Evolutionary conservation across 2,888 invertebrate species (phyloP), one percentile per base, ranked within the genome.

Genomic region (Drosophila anomelani): DNA sequence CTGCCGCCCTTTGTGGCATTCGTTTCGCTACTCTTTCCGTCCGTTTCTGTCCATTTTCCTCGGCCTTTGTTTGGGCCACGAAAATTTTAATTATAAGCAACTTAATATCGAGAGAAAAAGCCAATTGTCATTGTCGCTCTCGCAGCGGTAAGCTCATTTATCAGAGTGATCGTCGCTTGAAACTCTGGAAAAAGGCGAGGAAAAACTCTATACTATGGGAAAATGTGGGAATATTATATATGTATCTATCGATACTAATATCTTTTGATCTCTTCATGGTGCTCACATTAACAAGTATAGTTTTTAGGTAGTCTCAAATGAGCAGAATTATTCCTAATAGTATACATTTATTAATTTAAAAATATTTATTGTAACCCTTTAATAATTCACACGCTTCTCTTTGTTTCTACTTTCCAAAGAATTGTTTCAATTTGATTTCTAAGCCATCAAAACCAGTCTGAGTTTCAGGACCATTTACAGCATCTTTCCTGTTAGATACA

Each of bases 61-160:
- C 39, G 44, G 75, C 73, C 57, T 75, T 87, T 85, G 85, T 85
- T 85, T 85, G 87, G 69, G 72, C 70, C 69, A 76, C 63, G 59
- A 84, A 84, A 78, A 76, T 85, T 85, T 85, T 85, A 86, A 86
- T 85, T 85, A 87, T 87, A 85, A 85, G 84, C 72, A 84, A 84
- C 83, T 87, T 82, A 84, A 82, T 68, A 66, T 49, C 23, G 20
- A 41, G n/a, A 12, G 86, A 84, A 88, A 87, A 83, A 79, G 79
- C 81, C 88, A 89, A 88, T 88, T 88, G 89, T 88, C 89, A 89
- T 86, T 84, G 88, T 80, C 80, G 80, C 79, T 79, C 79, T 60
- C 56, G 55, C 55, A 55, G 41, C 32, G 55, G 60, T 80, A 85
- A 88, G 88, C 89, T 86, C 85, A 89, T 89, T 85, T 80, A 83